A percentile compares a stretch with the other conserved stretches of the same genome.
Conservation (phyloP, 1,140 invertebrate species). For the Drosophila gunungcola region DNA sequence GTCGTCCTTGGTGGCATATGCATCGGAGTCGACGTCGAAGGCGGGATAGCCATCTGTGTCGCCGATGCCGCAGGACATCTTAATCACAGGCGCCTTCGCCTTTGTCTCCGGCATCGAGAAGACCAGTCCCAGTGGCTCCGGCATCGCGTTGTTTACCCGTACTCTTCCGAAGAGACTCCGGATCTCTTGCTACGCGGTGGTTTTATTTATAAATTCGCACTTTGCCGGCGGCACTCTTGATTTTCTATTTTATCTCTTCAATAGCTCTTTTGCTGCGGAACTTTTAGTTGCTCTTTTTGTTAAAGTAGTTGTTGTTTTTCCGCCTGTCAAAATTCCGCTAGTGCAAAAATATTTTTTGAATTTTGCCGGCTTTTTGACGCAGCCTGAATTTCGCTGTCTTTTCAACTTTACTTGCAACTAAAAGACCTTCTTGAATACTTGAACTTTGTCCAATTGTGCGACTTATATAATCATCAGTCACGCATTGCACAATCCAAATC, state of each 20-base stretch:
- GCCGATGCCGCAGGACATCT: slow-evolving; percentile 81
- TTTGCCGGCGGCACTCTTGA: slow-evolving; percentile 31
- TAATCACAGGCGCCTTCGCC: slow-evolving; percentile 74
- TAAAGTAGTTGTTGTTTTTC: slow-evolving; percentile 17
- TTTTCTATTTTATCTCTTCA: slow-evolving; percentile 13
- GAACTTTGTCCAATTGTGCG: slow-evolving; percentile 15
- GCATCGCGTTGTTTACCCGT: slow-evolving; percentile 51
- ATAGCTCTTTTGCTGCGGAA: slow-evolving; percentile 29
- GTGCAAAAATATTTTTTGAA: slow-evolving; percentile 54
- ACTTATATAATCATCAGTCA: slow-evolving; percentile 65
- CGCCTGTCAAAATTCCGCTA: slow-evolving; percentile 69
- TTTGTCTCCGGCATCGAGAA: slow-evolving; percentile 69
- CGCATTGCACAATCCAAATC: slow-evolving; percentile 45
- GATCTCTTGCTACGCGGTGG: slow-evolving; percentile 40
- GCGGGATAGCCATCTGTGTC: slow-evolving; percentile 82
- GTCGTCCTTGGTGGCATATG: slow-evolving; percentile 75
- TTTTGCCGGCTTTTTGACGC: slow-evolving; percentile 70
- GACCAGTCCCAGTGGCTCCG: slow-evolving; percentile 57
- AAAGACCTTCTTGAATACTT: neutral
- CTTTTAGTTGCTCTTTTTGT: slow-evolving; percentile 45
- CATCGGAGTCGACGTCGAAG: slow-evolving; percentile 79
- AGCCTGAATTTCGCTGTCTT: slow-evolving; percentile 15
- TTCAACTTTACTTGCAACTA: neutral
- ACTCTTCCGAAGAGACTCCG: slow-evolving; percentile 28
- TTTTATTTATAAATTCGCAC: slow-evolving; percentile 71